Conservation (phyloP, 1,140 invertebrate species). For the Nasonia vitripennis region DNA sequence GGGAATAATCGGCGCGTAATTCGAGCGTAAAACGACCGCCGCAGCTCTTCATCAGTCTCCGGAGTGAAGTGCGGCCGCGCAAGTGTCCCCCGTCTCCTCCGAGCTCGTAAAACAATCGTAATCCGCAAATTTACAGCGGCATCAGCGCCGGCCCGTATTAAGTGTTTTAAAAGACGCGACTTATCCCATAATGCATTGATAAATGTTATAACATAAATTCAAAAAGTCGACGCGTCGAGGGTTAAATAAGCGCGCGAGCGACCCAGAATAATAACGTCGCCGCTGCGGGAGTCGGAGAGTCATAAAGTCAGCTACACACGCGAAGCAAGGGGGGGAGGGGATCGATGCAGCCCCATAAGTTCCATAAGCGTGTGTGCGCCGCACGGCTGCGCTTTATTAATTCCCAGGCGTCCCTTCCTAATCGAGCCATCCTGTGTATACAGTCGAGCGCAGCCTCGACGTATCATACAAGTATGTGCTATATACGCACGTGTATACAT, state of each 20-base stretch:
- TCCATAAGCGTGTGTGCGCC: neutral
- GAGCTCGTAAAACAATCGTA: conserved; percentile 17
- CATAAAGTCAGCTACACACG: no score
- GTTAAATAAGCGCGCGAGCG: neutral
- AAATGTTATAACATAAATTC: no score
- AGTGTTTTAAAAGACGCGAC: neutral
- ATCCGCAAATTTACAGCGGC: neutral
- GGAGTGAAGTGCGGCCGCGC: no score
- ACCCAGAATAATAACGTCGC: neutral
- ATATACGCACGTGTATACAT: no score
- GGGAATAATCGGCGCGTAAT: conserved; percentile 12
- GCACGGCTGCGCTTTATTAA: neutral
- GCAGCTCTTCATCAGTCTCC: neutral
- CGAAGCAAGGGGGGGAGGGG: neutral
- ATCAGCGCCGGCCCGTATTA: neutral
- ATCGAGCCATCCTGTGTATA: neutral
- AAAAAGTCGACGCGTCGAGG: neutral
- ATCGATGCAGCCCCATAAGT: neutral
- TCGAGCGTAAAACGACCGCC: neutral
- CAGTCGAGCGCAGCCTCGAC: neutral
- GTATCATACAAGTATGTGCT: neutral
- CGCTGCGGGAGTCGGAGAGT: no score
- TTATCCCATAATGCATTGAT: no score
- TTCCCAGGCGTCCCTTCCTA: neutral
- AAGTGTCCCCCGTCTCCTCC: no score